Conservation (phyloP, 2,113 vertebrate genomes). For the Mormyrus lacerda region DNA sequence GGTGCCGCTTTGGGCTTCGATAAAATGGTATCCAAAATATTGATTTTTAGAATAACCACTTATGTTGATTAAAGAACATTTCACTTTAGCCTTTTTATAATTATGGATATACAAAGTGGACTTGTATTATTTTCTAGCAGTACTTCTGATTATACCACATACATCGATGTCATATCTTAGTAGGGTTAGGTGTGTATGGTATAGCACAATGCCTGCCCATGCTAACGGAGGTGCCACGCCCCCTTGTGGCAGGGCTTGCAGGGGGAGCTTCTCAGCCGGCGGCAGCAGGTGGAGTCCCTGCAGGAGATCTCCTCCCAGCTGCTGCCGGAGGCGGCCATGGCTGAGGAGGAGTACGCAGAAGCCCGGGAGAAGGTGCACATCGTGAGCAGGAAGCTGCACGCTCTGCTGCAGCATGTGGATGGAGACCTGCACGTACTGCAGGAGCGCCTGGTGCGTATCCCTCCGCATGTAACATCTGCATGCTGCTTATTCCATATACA, state of each 20-base stretch:
- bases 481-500: not conserved
- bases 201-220: not conserved
- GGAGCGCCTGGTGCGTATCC: constrained; percentile 61
- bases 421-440: constrained; percentile 60
- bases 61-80: not conserved
- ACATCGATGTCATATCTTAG: not conserved
- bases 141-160: not conserved
- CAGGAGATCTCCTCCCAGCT: constrained; percentile 73
- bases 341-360: constrained; percentile 59
- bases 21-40: not conserved
- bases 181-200: not conserved
- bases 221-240: not conserved
- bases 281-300: constrained; percentile 62
- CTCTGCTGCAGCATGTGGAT: constrained; percentile 68
- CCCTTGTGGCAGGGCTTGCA: constrained; percentile 63
- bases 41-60: not conserved
- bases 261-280: constrained; percentile 65
- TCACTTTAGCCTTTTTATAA: not conserved
- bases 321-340: constrained; percentile 51
- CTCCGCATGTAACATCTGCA: not conserved
- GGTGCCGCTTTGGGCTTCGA: not conserved
- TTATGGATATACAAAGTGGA: not conserved
- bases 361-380: constrained; percentile 77
- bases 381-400: constrained; percentile 68
- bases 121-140: not conserved